phyloP scores from a whole-genome alignment of 2,888 invertebrate genomes.

The Galerucella nymphaeae region DNA sequence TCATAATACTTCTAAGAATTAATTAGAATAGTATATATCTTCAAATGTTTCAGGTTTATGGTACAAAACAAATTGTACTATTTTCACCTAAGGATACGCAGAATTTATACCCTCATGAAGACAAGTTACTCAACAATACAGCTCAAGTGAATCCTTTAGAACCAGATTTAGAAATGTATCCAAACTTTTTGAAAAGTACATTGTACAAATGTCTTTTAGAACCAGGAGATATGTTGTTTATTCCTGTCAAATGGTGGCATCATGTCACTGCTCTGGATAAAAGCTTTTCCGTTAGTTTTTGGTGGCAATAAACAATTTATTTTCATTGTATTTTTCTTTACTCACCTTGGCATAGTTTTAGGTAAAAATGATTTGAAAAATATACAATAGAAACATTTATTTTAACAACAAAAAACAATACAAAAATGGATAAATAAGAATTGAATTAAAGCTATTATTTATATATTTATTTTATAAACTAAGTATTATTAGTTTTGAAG shows the following conservation, averaged over 20 bases:
- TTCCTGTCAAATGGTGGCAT: constrained; percentile 98
- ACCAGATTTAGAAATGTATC: constrained; percentile 79
- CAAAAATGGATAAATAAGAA: background rate
- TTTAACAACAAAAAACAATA: background rate
- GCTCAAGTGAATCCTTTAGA: constrained; percentile 88
- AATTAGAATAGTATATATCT: background rate
- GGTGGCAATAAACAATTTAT: constrained; percentile 79
- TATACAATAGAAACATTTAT: background rate
- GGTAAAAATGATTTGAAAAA: background rate
- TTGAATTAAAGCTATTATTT: background rate
- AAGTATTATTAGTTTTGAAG: background rate
- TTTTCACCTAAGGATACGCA: constrained; percentile 79
- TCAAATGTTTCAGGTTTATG: constrained; percentile 76
- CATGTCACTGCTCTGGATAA: constrained; percentile 88
- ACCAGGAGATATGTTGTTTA: constrained; percentile 91
- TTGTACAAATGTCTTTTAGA: constrained; percentile 77
- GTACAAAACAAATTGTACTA: constrained; percentile 88
- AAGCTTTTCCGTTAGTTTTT: constrained; percentile 97
- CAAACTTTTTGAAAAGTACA: constrained; percentile 74
- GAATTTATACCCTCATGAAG: constrained; percentile 82
- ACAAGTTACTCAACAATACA: constrained; percentile 85
- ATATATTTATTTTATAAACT: background rate
- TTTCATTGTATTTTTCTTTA: too few species aligned
- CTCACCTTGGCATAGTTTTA: too few species aligned
- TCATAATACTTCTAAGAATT: background rate